These are phyloP conservation scores for Neosilurus hyrtlii DNA, from an alignment of 2,797 vertebrate species.

Conservation along the genomic window DNA sequence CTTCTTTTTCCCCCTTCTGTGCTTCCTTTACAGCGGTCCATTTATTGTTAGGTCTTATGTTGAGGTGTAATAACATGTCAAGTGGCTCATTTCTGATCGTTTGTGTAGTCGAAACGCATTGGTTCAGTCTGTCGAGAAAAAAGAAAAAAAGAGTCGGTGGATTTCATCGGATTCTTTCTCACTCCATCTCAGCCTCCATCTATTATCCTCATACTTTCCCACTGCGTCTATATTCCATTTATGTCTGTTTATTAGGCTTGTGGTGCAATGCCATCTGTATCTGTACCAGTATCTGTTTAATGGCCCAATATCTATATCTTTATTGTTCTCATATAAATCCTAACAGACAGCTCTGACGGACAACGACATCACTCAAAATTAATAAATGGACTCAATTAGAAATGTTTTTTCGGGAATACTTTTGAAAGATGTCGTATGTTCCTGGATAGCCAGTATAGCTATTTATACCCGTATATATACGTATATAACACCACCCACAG, in stretches of 20 bases:
- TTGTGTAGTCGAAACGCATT: conserved; percentile 68
- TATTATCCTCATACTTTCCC: conserved; percentile 2
- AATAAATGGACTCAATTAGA: not conserved
- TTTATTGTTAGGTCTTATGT: conserved; percentile 60
- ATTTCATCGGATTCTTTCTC: conserved; percentile 36
- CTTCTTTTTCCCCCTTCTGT: not conserved
- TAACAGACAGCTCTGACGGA: not conserved
- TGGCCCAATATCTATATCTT: not conserved
- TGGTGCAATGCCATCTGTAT: not conserved
- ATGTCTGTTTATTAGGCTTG: not conserved
- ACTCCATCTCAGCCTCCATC: conserved; percentile 3
- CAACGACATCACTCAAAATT: not conserved
- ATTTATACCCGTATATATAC: too few relatives aligned
- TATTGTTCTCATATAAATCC: not conserved
- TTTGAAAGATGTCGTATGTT: too few relatives aligned
- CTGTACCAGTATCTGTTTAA: not conserved
- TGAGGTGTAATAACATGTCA: conserved; percentile 71
- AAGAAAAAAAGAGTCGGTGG: conserved; percentile 52
- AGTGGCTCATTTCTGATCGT: conserved; percentile 65
- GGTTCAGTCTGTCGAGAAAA: conserved; percentile 55
- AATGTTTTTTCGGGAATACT: not conserved
- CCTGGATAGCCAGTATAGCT: too few relatives aligned
- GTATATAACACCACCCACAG: too few relatives aligned
- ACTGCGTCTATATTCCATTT: not conserved
- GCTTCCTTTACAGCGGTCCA: conserved; percentile 29